A percentile compares a stretch with the other conserved stretches of the same genome.
These are phyloP conservation scores for Craseonycteris thonglongyai DNA, from an alignment of 2,113 vertebrate species.

Conservation along the genomic window DNA sequence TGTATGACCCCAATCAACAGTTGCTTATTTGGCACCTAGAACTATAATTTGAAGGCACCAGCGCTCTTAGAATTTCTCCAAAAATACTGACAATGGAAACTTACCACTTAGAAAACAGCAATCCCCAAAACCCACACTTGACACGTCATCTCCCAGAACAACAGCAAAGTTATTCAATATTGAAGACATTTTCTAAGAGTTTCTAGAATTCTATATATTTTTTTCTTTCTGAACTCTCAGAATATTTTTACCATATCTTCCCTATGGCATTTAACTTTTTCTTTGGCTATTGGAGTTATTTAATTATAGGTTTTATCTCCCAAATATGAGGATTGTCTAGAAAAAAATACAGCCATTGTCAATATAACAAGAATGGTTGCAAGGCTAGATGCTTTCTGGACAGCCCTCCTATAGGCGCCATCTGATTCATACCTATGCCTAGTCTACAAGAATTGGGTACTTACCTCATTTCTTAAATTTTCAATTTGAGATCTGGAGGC, in stretches of 20 bases:
- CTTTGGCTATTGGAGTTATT: neutral
- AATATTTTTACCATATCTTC: neutral
- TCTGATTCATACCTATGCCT: neutral
- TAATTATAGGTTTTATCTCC: neutral
- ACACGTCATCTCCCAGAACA: neutral
- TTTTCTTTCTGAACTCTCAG: neutral
- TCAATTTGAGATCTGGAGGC: neutral
- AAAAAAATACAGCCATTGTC: no score
- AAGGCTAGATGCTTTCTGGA: no score
- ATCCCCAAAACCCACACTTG: neutral
- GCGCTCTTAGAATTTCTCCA: neutral
- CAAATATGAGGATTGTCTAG: no score
- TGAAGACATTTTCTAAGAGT: neutral
- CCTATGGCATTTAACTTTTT: neutral
- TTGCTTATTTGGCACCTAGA: neutral
- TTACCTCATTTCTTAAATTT: neutral
- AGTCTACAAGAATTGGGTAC: neutral
- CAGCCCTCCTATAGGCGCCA: no score
- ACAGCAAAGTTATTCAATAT: neutral
- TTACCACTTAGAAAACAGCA: neutral
- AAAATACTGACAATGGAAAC: slow-evolving; percentile 28
- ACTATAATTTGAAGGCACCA: slow-evolving; percentile 12
- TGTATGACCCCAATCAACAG: neutral
- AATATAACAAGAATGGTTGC: no score
- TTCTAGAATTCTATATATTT: neutral